A percentile compares a stretch with the other conserved stretches of the same genome.
phyloP scores from a whole-genome alignment of 2,888 invertebrate genomes.

The Limnephilus rhombicus region DNA sequence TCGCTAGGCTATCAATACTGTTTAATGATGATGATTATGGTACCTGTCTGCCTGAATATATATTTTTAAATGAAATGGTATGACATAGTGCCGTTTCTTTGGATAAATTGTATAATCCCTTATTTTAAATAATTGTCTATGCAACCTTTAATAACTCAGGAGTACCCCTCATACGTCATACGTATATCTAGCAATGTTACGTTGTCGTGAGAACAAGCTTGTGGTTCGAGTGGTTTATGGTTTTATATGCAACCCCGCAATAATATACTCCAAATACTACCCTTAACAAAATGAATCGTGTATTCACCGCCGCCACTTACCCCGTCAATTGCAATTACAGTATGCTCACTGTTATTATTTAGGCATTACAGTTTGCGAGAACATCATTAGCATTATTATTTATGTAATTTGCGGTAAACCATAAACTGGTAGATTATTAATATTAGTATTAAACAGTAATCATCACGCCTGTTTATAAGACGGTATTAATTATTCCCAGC shows the following conservation, averaged over 20 bases:
- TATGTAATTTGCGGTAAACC: conserved; percentile 35
- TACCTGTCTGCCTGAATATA: too few relatives aligned
- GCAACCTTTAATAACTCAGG: too few relatives aligned
- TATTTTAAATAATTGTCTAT: too few relatives aligned
- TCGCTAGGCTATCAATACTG: too few relatives aligned
- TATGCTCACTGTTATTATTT: conserved; percentile 2
- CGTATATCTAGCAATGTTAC: too few relatives aligned
- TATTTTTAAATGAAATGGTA: too few relatives aligned
- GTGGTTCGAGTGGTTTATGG: too few relatives aligned
- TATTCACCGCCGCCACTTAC: not conserved
- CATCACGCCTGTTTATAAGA: not conserved
- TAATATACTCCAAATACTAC: not conserved
- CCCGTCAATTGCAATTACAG: conserved; percentile 5
- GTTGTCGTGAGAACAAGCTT: too few relatives aligned
- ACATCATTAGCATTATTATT: conserved; percentile 29
- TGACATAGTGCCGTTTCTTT: too few relatives aligned
- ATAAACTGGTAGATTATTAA: not conserved
- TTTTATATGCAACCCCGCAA: not conserved
- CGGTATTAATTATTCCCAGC: not conserved
- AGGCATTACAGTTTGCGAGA: conserved; percentile 23
- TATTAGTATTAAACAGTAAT: conserved; percentile 14
- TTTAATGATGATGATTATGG: too few relatives aligned
- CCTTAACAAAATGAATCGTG: not conserved
- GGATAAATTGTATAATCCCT: too few relatives aligned
- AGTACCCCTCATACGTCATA: too few relatives aligned